Evolutionary conservation across 2,888 invertebrate species (phyloP).

Genomic region (Phengaris alcon): DNA sequence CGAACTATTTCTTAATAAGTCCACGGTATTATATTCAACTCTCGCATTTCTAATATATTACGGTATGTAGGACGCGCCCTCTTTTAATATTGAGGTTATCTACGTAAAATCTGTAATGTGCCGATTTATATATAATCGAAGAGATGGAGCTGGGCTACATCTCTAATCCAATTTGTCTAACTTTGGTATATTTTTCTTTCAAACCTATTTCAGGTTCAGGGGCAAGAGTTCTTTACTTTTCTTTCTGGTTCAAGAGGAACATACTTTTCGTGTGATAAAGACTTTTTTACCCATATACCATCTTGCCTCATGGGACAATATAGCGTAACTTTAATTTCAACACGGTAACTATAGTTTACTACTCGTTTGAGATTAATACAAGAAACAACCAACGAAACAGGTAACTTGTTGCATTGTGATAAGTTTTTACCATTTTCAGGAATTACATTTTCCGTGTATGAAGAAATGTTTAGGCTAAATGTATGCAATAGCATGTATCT

Average conservation of each 20-base stretch:
- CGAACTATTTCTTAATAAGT: conserved; percentile 1
- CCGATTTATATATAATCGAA: conserved; percentile 25
- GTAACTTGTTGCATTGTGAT: too few species aligned
- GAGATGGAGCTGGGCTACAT: conserved; percentile 12
- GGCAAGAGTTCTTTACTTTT: background rate
- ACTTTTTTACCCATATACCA: background rate
- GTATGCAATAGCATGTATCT: too few species aligned
- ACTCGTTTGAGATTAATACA: too few species aligned
- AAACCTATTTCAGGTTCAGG: background rate
- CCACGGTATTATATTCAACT: background rate
- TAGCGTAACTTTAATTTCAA: too few species aligned
- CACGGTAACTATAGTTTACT: too few species aligned
- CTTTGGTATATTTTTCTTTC: background rate
- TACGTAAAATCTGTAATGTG: background rate
- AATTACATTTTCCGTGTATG: too few species aligned
- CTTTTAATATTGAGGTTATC: conserved; percentile 27
- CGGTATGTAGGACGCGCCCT: conserved; percentile 17
- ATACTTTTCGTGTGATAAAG: background rate
- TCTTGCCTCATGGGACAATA: too few species aligned
- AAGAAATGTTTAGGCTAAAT: too few species aligned
- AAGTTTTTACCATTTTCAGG: too few species aligned
- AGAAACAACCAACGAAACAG: too few species aligned
- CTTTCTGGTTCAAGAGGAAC: background rate
- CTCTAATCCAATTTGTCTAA: background rate
- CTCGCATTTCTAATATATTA: conserved; percentile 5